These are phyloP conservation scores for Lepidocolaptes lacrymiger DNA, from an alignment of 2,797 vertebrate genomes.

Conservation along the genomic window DNA sequence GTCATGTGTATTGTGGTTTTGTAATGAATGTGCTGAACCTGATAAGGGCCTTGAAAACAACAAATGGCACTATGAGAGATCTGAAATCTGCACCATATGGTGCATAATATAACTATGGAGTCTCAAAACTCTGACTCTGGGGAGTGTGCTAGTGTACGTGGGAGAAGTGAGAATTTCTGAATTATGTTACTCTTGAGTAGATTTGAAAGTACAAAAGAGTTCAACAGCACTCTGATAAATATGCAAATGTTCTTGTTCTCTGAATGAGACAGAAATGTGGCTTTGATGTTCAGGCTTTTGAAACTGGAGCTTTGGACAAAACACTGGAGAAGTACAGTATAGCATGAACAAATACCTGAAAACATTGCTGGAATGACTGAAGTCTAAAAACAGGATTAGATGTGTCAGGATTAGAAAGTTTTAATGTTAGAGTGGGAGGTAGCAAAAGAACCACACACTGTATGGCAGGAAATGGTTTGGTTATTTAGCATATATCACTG, in stretches of 20 bases:
- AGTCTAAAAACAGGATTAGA: background rate
- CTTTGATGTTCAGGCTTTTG: slow-evolving; percentile 19
- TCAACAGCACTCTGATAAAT: slow-evolving; percentile 17
- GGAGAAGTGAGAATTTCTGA: slow-evolving; percentile 65
- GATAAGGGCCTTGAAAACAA: slow-evolving; percentile 50
- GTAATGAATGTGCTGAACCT: slow-evolving; percentile 44
- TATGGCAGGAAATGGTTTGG: background rate
- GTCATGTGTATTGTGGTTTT: background rate
- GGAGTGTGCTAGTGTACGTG: slow-evolving; percentile 15
- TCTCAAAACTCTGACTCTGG: slow-evolving; percentile 56
- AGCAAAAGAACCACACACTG: background rate
- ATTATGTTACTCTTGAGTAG: slow-evolving; percentile 51
- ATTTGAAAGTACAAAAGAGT: slow-evolving; percentile 49
- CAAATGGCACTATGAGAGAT: slow-evolving; percentile 63
- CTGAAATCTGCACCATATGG: slow-evolving; percentile 61
- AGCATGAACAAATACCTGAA: background rate
- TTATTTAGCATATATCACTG: background rate
- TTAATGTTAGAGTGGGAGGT: background rate
- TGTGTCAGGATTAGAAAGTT: background rate
- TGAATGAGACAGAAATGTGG: slow-evolving; percentile 2
- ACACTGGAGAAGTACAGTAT: background rate
- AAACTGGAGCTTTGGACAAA: slow-evolving; percentile 15
- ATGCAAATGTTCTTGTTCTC: slow-evolving; percentile 26
- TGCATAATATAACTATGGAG: slow-evolving; percentile 52
- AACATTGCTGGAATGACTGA: background rate